Percentiles rank a stretch among this genome's conserved stretches.
phyloP scores from a whole-genome alignment of 2,113 vertebrate genomes.

The Notiomystis cincta region DNA sequence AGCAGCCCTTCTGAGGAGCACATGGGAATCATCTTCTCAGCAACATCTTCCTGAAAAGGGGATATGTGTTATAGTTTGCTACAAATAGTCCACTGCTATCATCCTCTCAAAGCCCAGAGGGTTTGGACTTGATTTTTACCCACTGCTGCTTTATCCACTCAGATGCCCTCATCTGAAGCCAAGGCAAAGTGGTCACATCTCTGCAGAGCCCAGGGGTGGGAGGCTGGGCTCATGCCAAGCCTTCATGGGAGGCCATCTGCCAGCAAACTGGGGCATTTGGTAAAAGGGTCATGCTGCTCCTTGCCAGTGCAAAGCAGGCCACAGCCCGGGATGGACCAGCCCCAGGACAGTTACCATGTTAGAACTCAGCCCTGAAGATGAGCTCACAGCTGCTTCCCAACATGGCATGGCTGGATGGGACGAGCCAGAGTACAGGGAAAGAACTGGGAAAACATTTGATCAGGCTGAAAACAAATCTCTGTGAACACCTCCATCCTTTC shows the following conservation, averaged over 20 bases:
- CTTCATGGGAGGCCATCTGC: background rate
- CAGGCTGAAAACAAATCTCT: background rate
- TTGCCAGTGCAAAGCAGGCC: background rate
- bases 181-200: background rate
- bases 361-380: background rate
- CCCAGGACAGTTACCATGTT: background rate
- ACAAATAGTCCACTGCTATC: background rate
- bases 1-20: background rate
- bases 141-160: background rate
- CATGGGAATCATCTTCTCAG: background rate
- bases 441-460: background rate
- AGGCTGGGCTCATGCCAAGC: background rate
- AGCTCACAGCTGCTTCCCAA: background rate
- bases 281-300: background rate
- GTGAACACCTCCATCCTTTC: background rate
- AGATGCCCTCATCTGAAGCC: background rate
- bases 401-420: background rate
- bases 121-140: background rate
- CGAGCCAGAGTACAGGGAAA: accelerated
- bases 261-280: background rate
- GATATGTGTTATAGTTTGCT: background rate
- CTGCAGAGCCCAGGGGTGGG: background rate
- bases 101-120: background rate
- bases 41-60: background rate
- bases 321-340: background rate